Evolutionary conservation across 1,140 invertebrate species (phyloP), one percentile per base, ranked within the genome.

Genomic region (Bombus difficillimus): DNA sequence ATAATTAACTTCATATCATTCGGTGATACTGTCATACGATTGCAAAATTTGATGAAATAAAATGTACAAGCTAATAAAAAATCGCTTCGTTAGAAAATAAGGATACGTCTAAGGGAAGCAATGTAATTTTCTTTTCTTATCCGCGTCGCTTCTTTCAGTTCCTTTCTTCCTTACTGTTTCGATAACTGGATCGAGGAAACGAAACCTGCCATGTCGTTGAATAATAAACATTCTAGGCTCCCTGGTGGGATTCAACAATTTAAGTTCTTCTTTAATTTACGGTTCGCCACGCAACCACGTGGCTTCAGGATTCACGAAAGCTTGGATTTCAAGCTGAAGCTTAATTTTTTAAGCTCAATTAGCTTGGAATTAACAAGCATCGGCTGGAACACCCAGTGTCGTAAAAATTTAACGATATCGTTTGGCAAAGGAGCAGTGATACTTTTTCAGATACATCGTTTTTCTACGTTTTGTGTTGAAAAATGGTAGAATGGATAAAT

Each of bases 201-300:
- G 41, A 10, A 47, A 28, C 37, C 28, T 34, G 41, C 47, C 73
- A 25, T 28, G 64, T 39, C 22, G 10, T 18, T 43, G 62, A 77
- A 64, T 77, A 83, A 83, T 64, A 83, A 83, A 37, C 28, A 74
- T 6, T 6, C 64, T 28, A 69, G 76, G 34, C 57, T 76, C 28
- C 62, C n/a, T 37, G 37, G 18, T n/a, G 72, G 47, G 64, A 53
- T 77, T 83, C 57, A 53, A 83, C 47, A 69, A 77, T 69, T 76
- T 66, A 59, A 77, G 34, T 75, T 66, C 22, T 34, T 28, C 12
- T 22, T 18, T 43, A 66, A 47, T 43, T 53, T 41, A 76, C 43
- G 32, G 53, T 43, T 34, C 3, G 6, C 34, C 32, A 18, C 2
- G 66, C 25, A 64, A 37, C 13, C 28, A 15, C n/a, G 53, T 47